Conservation (phyloP, 2,888 invertebrate species). For the Euplexia lucipara region DNA sequence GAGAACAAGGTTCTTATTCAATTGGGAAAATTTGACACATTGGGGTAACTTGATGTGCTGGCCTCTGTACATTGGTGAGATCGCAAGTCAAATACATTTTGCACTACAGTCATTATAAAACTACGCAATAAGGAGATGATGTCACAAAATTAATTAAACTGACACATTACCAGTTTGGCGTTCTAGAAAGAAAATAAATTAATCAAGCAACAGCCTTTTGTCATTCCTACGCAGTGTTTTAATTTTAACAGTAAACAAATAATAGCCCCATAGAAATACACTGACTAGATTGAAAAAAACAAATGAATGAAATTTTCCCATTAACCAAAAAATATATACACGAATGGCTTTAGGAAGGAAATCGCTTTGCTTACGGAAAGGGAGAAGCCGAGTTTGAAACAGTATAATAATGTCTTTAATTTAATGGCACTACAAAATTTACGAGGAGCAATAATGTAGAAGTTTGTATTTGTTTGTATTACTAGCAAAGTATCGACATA, state of each 20-base stretch:
- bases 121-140: too few species aligned
- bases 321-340: conserved; percentile 34
- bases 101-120: too few species aligned
- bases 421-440: conserved; percentile 29
- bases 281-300: conserved; percentile 11
- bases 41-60: too few species aligned
- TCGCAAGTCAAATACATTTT: too few species aligned
- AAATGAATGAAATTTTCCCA: conserved; percentile 7
- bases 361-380: conserved; percentile 29
- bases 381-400: conserved; percentile 35
- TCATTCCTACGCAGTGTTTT: background rate
- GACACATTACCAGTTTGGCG: too few species aligned
- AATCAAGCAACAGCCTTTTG: background rate
- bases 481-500: background rate
- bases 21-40: too few species aligned
- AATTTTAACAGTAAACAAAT: conserved; percentile 8
- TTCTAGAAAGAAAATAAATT: too few species aligned
- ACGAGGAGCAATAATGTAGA: conserved; percentile 9
- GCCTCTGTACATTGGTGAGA: too few species aligned
- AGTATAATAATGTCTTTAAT: conserved; percentile 41
- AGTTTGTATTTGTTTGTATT: conserved; percentile 30
- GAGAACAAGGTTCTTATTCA: too few species aligned
- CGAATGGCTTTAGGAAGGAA: conserved; percentile 39
- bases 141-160: too few species aligned
- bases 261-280: background rate